These are phyloP conservation scores for Dufourea novaeangliae DNA, from an alignment of 1,140 invertebrate species.

Conservation along the genomic window DNA sequence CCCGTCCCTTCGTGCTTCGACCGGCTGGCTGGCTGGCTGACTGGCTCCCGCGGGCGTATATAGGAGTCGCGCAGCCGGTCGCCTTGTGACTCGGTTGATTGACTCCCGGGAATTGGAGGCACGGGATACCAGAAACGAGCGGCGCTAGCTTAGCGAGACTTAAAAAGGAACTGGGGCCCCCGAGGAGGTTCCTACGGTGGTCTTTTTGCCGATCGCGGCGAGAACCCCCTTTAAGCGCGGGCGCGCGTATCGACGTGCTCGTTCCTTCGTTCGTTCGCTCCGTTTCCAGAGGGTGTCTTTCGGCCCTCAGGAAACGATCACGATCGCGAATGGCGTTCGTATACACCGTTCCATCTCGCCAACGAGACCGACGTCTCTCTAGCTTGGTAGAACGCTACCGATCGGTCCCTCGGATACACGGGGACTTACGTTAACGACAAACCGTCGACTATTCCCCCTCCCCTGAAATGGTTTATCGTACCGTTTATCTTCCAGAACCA, in stretches of 20 bases:
- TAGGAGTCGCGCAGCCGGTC: slow-evolving; percentile 45
- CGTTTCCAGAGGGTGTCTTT: slow-evolving; percentile 45
- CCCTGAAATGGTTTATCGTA: not conserved
- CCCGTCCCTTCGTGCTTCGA: slow-evolving; percentile 35
- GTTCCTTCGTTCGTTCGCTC: slow-evolving; percentile 7
- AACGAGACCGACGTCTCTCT: too few species aligned
- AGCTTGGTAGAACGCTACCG: not conserved
- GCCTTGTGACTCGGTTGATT: slow-evolving; percentile 48
- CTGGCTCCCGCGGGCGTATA: slow-evolving; percentile 36
- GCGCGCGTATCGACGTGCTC: slow-evolving; percentile 47
- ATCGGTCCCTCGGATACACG: slow-evolving; percentile 7
- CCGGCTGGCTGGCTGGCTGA: too few species aligned
- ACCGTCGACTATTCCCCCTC: not conserved
- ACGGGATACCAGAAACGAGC: slow-evolving; percentile 61
- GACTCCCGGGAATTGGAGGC: slow-evolving; percentile 55
- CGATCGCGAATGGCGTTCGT: not conserved
- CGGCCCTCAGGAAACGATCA: slow-evolving; percentile 46
- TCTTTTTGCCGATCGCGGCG: slow-evolving; percentile 56
- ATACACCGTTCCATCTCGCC: too few species aligned
- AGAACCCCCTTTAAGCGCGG: slow-evolving; percentile 40
- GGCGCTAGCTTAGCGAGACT: slow-evolving; percentile 63
- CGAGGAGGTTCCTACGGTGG: slow-evolving; percentile 21
- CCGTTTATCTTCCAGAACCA: not conserved
- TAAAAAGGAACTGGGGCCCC: slow-evolving; percentile 59
- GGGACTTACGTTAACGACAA: slow-evolving; percentile 17